Evolutionary conservation across 2,888 invertebrate genomes (phyloP), one percentile per base, ranked within the genome.

Genomic region (Mimachlamys varia): DNA sequence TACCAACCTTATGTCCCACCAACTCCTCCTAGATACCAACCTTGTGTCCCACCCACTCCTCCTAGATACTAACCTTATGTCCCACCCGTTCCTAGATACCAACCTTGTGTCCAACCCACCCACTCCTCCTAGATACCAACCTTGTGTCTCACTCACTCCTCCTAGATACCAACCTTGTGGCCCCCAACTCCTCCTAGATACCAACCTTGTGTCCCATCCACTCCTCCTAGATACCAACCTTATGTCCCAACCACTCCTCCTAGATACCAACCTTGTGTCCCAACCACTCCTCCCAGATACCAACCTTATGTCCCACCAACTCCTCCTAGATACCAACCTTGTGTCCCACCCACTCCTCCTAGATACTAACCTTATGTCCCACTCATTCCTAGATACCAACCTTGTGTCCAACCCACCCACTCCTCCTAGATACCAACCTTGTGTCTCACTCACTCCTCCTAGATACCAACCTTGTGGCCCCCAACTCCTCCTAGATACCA

Each of bases 161-260:
- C n/a, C n/a, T n/a, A n/a, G n/a, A n/a, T n/a, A n/a, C n/a, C n/a
- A n/a, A n/a, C 98, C 97, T 98, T 98, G 96, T 98, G 98, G 0
- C 98, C 98, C n/a, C 97, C 98, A 98, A 98, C 95, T 95, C 96
- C 87, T n/a, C n/a, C n/a, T n/a, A n/a, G n/a, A n/a, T n/a, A n/a
- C n/a, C n/a, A n/a, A n/a, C 98, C 97, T 98, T 98, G 96, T 98
- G 98, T 0, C 98, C 98, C n/a, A 98, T 97, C 98, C 98, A 98
- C 95, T 95, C 96, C 87, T n/a, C n/a, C n/a, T n/a, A n/a, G n/a
- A n/a, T n/a, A n/a, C n/a, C n/a, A n/a, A n/a, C 98, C 97, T 98
- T 98, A 96, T 98, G 98, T 0, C 98, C 98, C n/a, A 98, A 97
- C 98, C 98, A 98, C 95, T 95, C 96, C 87, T n/a, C n/a, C n/a